Conservation (phyloP, 2,888 invertebrate species). For the Saturnia japonica region DNA sequence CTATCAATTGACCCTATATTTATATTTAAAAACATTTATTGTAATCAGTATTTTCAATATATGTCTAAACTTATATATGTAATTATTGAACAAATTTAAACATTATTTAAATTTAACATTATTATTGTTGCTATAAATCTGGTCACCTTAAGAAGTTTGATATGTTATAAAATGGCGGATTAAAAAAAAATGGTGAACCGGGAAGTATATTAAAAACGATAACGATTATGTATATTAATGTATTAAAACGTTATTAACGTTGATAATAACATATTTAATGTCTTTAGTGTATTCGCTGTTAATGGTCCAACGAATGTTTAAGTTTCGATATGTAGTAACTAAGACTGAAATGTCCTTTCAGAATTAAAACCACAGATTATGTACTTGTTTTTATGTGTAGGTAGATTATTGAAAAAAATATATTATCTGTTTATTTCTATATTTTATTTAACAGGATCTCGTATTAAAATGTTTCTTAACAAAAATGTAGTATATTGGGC, state of each 20-base stretch:
- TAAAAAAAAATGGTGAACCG: conserved; percentile 2
- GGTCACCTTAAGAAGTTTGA: not conserved
- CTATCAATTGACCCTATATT: not conserved
- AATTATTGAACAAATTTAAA: not conserved
- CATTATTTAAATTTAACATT: not conserved
- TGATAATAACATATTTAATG: conserved; percentile 25
- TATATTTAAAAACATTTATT: not conserved
- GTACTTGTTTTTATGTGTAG: conserved; percentile 30
- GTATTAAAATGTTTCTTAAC: not conserved
- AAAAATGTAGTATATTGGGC: not conserved
- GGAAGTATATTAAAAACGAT: not conserved
- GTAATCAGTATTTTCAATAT: too few relatives aligned
- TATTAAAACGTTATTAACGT: conserved; percentile 8
- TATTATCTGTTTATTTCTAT: not conserved
- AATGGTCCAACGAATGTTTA: conserved; percentile 54
- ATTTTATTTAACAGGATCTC: conserved; percentile 17
- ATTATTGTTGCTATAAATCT: not conserved
- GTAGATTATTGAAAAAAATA: conserved; percentile 21
- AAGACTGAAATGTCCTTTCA: conserved; percentile 64
- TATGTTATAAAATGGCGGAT: not conserved
- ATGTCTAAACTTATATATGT: too few relatives aligned
- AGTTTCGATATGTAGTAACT: conserved; percentile 48
- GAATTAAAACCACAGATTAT: conserved; percentile 30
- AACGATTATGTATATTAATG: not conserved
- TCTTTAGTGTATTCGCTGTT: conserved; percentile 45